Conservation (phyloP, 2,888 invertebrate species). For the Ctena decussata region DNA sequence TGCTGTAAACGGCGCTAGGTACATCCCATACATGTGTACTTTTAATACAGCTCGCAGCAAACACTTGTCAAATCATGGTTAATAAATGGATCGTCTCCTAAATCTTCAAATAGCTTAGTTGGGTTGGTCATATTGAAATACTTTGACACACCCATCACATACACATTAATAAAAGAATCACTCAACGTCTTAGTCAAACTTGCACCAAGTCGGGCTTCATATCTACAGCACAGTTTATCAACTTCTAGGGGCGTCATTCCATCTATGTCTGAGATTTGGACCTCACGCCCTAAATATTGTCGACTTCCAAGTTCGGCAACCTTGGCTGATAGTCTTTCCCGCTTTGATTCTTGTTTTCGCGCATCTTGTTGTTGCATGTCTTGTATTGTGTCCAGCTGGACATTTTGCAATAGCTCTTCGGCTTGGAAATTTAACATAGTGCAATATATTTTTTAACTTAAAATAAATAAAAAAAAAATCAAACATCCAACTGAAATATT, state of each 20-base stretch:
- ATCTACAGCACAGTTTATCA: constrained; percentile 43
- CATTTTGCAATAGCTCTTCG: constrained; percentile 34
- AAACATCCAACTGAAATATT: too few species aligned
- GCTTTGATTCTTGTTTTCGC: background rate
- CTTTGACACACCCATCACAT: constrained; percentile 37
- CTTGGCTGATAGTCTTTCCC: constrained; percentile 20
- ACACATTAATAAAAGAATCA: constrained; percentile 42
- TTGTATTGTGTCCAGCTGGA: constrained; percentile 21
- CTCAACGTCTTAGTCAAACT: constrained; percentile 29
- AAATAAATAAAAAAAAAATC: too few species aligned
- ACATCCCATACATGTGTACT: constrained; percentile 37
- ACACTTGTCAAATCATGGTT: background rate
- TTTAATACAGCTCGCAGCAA: background rate
- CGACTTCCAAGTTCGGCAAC: constrained; percentile 38
- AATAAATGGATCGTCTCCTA: constrained; percentile 44
- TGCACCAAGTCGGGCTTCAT: constrained; percentile 43
- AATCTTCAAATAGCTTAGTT: constrained; percentile 46
- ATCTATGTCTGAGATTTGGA: constrained; percentile 42
- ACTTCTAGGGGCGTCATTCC: constrained; percentile 33
- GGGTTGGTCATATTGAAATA: constrained; percentile 24
- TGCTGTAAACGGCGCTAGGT: constrained; percentile 42
- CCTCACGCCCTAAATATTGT: constrained; percentile 43
- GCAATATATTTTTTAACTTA: background rate
- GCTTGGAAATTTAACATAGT: too few species aligned
- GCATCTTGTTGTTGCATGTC: background rate